Percentiles rank a stretch among this genome's conserved stretches.
phyloP scores from a whole-genome alignment of 92 coral and sea anemone species.

The Parazoanthus atlanticus region DNA sequence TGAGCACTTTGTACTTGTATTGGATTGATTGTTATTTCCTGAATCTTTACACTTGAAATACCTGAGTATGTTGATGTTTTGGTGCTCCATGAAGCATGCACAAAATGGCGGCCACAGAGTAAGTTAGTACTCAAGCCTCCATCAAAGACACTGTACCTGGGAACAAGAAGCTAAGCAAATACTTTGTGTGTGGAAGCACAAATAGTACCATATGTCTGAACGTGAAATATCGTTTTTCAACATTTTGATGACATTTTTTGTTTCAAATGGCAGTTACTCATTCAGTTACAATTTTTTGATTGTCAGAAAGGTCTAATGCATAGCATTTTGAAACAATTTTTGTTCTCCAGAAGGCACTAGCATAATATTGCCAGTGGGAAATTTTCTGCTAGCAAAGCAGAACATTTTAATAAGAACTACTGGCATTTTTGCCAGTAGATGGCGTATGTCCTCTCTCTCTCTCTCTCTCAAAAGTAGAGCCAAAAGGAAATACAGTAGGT shows the following conservation, averaged over 20 bases:
- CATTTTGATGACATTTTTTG: conserved; percentile 2
- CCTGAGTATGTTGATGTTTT: neutral
- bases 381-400: neutral
- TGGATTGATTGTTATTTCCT: conserved; percentile 6
- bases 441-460: too few species aligned
- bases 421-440: neutral
- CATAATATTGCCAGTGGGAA: conserved; percentile 5
- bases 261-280: conserved; percentile 6
- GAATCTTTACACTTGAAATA: conserved; percentile 12
- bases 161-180: conserved; percentile 10
- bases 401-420: neutral
- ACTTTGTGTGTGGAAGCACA: neutral
- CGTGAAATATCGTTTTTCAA: too few species aligned
- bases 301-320: neutral
- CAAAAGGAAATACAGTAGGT: too few species aligned
- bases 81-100: conserved; percentile 2
- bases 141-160: neutral
- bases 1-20: conserved; percentile 6
- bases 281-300: neutral
- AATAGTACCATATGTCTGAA: neutral
- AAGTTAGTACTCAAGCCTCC: conserved; percentile 3
- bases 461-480: too few species aligned
- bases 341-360: conserved; percentile 8
- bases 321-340: neutral
- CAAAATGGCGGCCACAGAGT: conserved; percentile 3